Base-by-base conservation (phyloP, 1,140 invertebrate genomes). In the Thaumatotibia leucotreta region DNA sequence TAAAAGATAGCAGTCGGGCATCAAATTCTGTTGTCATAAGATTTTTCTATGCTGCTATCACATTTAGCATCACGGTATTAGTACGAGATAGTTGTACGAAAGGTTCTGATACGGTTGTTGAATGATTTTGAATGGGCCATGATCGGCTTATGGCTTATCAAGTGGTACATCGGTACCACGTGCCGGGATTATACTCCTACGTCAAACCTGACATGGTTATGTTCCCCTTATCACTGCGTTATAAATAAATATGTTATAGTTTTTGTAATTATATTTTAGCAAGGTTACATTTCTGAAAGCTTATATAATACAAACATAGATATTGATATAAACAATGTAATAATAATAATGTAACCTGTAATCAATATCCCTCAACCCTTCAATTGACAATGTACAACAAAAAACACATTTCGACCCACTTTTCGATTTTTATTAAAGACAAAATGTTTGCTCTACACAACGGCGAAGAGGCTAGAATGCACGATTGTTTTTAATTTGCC, bases 81-180 rank as follows among this genome's bases (percentile, higher is more conserved):
- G 52, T 58, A n/a, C 11, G 24, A 58, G 52, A 58, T 58, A 58
- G 52, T 27, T n/a, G 24, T 27, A 58, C n/a, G 11, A 22, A 11
- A 8, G n/a, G 5, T 14, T 14, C 52, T 29, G 52, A 58, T 58
- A 27, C n/a, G 23, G 52, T 58, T 58, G 23, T 58, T 27, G 52
- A 58, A 58, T 58, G 52, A 58, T 27, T 58, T 58, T 58, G 52
- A 58, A 58, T 58, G 29, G 23, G 24, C 66, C 33, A 49, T 76
- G 80, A 84, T 84, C 80, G 74, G 80, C 80, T 82, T 84, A 84
- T 65, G 68, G 68, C 64, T 49, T 76, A 80, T 80, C 78, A 69
- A 66, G 39, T 65, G 63, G 63, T 32, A 69, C 75, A 78, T 82
- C 76, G 72, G 45, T 64, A 58, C 82, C 82, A 84, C 82, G 82